phyloP scores from a whole-genome alignment of 2,797 vertebrate genomes.

The Pseudopleuronectes americanus region DNA sequence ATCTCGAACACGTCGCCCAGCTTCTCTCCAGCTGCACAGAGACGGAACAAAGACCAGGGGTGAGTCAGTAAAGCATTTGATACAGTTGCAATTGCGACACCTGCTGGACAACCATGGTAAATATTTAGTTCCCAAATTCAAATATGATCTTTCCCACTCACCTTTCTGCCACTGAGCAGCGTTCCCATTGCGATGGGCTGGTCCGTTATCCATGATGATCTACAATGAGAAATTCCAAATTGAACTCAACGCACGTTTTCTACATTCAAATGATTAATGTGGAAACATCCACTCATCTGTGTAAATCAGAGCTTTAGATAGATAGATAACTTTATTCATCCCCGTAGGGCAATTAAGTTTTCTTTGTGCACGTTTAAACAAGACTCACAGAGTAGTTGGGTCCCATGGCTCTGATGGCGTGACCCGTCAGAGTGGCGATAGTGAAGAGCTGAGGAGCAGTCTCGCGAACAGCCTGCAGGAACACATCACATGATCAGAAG shows the following conservation, averaged over 20 bases:
- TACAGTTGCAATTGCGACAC: neutral
- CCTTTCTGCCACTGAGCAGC: conserved; percentile 84
- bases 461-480: conserved; percentile 76
- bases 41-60: neutral
- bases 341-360: too few relatives aligned
- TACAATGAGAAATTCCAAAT: conserved; percentile 40
- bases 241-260: neutral
- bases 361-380: neutral
- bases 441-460: conserved; percentile 83
- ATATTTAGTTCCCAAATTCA: neutral
- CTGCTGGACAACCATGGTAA: neutral
- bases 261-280: neutral
- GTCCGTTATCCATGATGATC: conserved; percentile 90
- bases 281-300: neutral
- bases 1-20: conserved; percentile 86
- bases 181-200: conserved; percentile 72
- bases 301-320: too few relatives aligned
- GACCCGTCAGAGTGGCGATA: conserved; percentile 88
- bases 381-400: conserved; percentile 85
- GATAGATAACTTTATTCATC: too few relatives aligned
- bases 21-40: conserved; percentile 79
- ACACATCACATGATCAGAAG: conserved; percentile 6
- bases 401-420: conserved; percentile 87
- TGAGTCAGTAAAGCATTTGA: neutral
- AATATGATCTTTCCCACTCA: conserved; percentile 39